Percentiles rank a stretch among this genome's conserved stretches.
phyloP scores from a whole-genome alignment of 2,888 invertebrate species.

The Fragum fragum region DNA sequence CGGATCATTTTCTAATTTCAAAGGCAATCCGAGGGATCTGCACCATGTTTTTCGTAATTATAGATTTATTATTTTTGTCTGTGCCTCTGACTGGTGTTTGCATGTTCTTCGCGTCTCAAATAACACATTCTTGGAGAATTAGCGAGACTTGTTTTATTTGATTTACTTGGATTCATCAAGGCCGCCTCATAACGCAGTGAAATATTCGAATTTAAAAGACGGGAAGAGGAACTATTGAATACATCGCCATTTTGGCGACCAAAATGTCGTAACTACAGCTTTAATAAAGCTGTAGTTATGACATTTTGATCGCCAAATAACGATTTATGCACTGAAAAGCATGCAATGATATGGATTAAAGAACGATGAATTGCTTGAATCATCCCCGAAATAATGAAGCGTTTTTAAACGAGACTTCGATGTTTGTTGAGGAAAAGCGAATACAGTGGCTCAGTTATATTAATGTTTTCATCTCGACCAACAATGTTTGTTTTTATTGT shows the following conservation, averaged over 20 bases:
- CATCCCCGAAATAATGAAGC: too few relatives aligned
- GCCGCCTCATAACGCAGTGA: background rate
- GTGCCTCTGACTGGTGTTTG: background rate
- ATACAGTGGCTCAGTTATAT: background rate
- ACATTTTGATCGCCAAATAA: too few relatives aligned
- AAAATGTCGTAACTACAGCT: too few relatives aligned
- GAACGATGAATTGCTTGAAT: too few relatives aligned
- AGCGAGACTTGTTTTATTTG: background rate
- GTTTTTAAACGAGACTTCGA: too few relatives aligned
- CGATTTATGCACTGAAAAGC: too few relatives aligned
- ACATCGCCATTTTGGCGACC: too few relatives aligned
- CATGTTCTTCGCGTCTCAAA: background rate
- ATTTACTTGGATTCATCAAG: background rate
- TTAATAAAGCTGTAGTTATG: too few relatives aligned
- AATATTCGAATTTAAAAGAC: too few relatives aligned
- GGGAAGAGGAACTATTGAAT: too few relatives aligned
- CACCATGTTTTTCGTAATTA: slow-evolving; percentile 16
- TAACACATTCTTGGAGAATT: background rate
- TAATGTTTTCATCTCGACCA: background rate
- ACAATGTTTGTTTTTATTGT: background rate
- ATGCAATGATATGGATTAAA: too few relatives aligned
- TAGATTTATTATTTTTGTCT: slow-evolving; percentile 17
- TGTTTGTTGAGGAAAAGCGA: too few relatives aligned
- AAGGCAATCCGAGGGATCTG: slow-evolving; percentile 21
- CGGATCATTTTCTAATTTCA: slow-evolving; percentile 19